phyloP scores from a whole-genome alignment of 2,113 vertebrate genomes.

The Etia nguti region DNA sequence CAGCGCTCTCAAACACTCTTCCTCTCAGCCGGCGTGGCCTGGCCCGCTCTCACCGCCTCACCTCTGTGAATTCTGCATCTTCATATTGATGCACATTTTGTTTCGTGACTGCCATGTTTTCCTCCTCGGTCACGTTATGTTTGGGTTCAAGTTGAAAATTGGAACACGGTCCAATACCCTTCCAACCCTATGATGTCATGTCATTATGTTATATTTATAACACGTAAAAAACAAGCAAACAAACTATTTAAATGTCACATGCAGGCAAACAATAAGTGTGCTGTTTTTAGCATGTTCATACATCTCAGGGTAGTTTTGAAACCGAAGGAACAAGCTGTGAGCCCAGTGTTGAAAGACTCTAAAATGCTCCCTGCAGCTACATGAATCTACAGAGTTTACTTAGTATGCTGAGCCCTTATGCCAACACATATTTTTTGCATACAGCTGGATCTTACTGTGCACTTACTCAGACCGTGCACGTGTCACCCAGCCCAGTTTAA shows the following conservation, averaged over 20 bases:
- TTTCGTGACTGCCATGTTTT: neutral
- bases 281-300: neutral
- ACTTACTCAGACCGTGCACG: neutral
- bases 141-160: neutral
- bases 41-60: neutral
- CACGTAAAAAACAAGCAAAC: neutral
- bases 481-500: neutral
- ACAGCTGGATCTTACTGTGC: neutral
- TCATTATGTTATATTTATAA: rapidly evolving
- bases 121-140: neutral
- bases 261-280: neutral
- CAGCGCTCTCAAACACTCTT: neutral
- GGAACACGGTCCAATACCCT: neutral
- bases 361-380: neutral
- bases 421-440: neutral
- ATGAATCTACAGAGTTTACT: neutral
- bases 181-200: neutral
- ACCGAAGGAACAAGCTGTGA: neutral
- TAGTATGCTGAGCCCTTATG: neutral
- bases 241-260: rapidly evolving
- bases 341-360: neutral
- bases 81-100: neutral
- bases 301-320: neutral
- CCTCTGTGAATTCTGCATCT: neutral
- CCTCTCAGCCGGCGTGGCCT: neutral